Conservation (phyloP, 1,140 invertebrate species). For the Diploscapter pachys region DNA sequence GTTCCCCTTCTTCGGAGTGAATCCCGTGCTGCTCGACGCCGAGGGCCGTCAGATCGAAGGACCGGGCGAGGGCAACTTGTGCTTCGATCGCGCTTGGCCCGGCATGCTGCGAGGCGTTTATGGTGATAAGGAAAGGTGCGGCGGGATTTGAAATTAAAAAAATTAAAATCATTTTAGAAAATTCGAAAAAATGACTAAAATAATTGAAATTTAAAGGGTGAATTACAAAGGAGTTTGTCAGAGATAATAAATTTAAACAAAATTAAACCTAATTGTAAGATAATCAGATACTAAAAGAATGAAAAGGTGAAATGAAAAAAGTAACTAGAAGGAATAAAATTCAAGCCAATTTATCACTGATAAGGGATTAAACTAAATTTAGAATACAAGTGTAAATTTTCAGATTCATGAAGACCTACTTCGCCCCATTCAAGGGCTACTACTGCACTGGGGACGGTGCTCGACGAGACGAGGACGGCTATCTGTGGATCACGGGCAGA, state of each 20-base stretch:
- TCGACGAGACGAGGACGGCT: constrained; percentile 85
- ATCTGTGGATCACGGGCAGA: constrained; percentile 91
- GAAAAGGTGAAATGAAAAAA: no score
- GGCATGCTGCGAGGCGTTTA: constrained; percentile 92
- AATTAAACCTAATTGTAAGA: no score
- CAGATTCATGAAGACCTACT: constrained; percentile 89
- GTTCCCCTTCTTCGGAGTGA: constrained; percentile 92
- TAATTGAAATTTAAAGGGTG: no score
- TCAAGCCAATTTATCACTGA: background rate
- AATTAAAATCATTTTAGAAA: no score
- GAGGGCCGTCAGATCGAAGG: constrained; percentile 66
- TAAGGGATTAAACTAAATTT: background rate
- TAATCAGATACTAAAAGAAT: no score
- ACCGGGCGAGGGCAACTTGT: constrained; percentile 47
- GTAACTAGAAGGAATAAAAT: no score
- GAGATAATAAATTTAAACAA: no score
- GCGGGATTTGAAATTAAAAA: no score
- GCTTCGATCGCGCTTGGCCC: constrained; percentile 89
- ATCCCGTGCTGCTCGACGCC: constrained; percentile 80
- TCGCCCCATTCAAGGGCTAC: constrained; percentile 81
- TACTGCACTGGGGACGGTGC: constrained; percentile 96
- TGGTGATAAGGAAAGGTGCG: constrained; percentile 71
- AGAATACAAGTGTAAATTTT: background rate
- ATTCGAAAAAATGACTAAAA: no score
- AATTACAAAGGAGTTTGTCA: no score